A percentile compares a stretch with the other conserved stretches of the same genome.
Conservation (phyloP, 2,888 invertebrate species). For the Eupithecia abbreviata region DNA sequence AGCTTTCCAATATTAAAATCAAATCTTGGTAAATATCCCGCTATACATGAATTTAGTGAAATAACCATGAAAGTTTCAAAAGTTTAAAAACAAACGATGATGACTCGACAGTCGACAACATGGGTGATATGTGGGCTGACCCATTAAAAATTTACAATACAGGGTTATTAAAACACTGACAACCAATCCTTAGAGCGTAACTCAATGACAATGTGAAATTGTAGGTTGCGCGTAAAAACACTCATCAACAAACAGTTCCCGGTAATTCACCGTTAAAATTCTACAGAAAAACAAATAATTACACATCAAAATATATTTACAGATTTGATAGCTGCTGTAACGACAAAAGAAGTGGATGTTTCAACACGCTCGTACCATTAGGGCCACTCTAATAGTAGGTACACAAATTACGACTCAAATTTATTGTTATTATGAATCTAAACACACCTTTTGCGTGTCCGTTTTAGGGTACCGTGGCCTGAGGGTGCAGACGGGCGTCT, state of each 20-base stretch:
- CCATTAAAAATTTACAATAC: background rate
- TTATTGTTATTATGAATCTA: constrained; percentile 69
- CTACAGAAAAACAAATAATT: constrained; percentile 34
- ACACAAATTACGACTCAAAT: constrained; percentile 68
- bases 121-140: background rate
- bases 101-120: too few species aligned
- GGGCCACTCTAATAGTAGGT: constrained; percentile 62
- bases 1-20: too few species aligned
- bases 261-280: constrained; percentile 34
- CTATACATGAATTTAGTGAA: too few species aligned
- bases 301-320: constrained; percentile 46
- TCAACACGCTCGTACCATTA: constrained; percentile 70
- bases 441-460: constrained; percentile 66
- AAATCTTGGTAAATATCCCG: too few species aligned
- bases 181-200: background rate
- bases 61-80: too few species aligned
- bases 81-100: background rate
- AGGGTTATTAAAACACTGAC: background rate
- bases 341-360: constrained; percentile 57
- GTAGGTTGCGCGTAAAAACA: background rate
- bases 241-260: background rate
- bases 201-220: background rate
- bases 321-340: constrained; percentile 47
- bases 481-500: constrained; percentile 1
- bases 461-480: constrained; percentile 25